Evolutionary conservation across 2,888 invertebrate genomes (phyloP), one percentile per base, ranked within the genome.

Genomic region (Hirudinaria manillensis): DNA sequence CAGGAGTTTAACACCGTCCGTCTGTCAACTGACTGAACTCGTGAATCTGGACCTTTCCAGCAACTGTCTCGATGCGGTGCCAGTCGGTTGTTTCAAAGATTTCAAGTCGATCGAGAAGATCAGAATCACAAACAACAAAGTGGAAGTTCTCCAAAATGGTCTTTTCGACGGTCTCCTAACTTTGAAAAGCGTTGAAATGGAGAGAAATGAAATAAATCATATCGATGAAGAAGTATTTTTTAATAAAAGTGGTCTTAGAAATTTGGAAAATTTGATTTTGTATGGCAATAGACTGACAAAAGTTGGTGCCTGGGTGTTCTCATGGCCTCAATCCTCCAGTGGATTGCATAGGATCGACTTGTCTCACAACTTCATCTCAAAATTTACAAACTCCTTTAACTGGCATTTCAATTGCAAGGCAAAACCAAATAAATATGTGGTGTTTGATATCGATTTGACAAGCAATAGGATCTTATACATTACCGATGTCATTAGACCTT

Each of bases 221-320:
- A 65, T 75, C 24, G 72, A 68, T 10, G 70, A 70, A 36, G 10
- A n/a, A n/a, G 65, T 75, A 21, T 75, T 75, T 34, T 55, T 27
- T 21, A 71, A 75, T 24, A 38, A 29, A 38, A 24, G 65, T 19
- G 71, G 72, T n/a, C 75, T 71, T 0, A 45, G 16, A 2, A 65
- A 29, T 3, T 72, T 75, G 2, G 19, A 3, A 13, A 10, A 16
- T 0, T 65, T 75, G 4, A 36, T 61, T 24, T 36, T 75, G 36
- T 2, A 0, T 0, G 0, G 24, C 10, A 75, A 75, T 34, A 45
- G 13, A 10, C 45, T 75, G 24, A 75, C 65, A 3, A 61, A 19
- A 21, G 55, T 75, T 24, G 75, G 72, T 61, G 51, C 66, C 16
- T 75, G 75, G 75, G 51, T 68, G 24, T 72, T 73, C 36, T 32